Evolutionary conservation across 2,888 invertebrate genomes (phyloP).

Genomic region (Dastarcus helophoroides): DNA sequence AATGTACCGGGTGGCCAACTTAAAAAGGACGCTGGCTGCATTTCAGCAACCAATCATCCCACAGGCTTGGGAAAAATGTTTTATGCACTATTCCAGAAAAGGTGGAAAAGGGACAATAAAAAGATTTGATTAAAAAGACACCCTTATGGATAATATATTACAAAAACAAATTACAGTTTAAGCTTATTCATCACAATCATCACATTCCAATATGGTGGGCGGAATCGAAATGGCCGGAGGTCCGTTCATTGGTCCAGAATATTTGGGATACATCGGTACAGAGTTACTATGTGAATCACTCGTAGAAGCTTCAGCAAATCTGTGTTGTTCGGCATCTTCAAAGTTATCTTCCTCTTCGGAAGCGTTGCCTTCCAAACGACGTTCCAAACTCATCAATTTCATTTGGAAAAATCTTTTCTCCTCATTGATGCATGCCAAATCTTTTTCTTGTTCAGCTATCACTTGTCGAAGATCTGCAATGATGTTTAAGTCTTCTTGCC

Average conservation of each 20-base stretch:
- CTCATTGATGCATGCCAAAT: constrained; percentile 44
- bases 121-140: too few species aligned
- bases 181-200: constrained; percentile 24
- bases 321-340: constrained; percentile 22
- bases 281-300: constrained; percentile 7
- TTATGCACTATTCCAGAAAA: too few species aligned
- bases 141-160: too few species aligned
- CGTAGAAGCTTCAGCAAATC: constrained; percentile 4
- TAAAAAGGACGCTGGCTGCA: too few species aligned
- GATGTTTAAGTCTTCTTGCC: constrained; percentile 43
- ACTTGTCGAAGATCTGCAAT: constrained; percentile 43
- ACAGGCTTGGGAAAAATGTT: too few species aligned
- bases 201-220: constrained; percentile 35
- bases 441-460: constrained; percentile 47
- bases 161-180: too few species aligned
- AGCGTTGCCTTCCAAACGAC: constrained; percentile 19
- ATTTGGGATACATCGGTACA: constrained; percentile 12
- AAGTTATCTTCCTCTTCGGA: constrained; percentile 25
- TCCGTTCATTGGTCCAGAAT: constrained; percentile 9
- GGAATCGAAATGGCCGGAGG: constrained; percentile 26
- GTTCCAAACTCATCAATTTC: constrained; percentile 34
- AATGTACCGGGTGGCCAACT: too few species aligned
- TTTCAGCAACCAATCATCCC: too few species aligned
- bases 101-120: too few species aligned
- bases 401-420: constrained; percentile 47